Conservation (phyloP, 2,797 vertebrate species). For the Somateria mollissima region DNA sequence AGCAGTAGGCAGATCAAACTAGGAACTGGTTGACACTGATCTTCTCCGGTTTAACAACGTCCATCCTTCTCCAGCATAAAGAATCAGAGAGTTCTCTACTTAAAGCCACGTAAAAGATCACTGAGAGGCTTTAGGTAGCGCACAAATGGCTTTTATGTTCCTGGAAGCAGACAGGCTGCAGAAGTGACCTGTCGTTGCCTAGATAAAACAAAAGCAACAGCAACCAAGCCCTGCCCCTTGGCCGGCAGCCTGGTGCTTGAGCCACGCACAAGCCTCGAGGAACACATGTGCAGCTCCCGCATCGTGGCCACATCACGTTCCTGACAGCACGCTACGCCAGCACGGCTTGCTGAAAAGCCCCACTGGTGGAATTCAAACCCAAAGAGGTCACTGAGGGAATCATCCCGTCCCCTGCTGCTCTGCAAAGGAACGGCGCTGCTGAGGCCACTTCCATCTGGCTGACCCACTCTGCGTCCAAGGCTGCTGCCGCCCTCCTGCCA, state of each 20-base stretch:
- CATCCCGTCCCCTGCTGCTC: not conserved
- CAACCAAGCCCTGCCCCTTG: not conserved
- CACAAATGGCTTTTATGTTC: not conserved
- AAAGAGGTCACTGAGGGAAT: not conserved
- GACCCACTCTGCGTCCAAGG: not conserved
- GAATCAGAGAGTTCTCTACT: not conserved
- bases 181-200: not conserved
- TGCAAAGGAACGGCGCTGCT: not conserved
- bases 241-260: not conserved
- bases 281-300: not conserved
- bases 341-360: not conserved
- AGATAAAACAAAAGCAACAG: not conserved
- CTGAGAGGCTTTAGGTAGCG: not conserved
- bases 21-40: not conserved
- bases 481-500: not conserved
- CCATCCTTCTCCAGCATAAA: not conserved
- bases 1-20: not conserved
- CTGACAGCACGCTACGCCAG: rapidly evolving
- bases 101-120: not conserved
- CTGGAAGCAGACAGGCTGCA: not conserved
- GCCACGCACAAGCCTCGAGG: not conserved
- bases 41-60: not conserved
- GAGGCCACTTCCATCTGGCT: not conserved
- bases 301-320: rapidly evolving
- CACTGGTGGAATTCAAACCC: not conserved